phyloP scores from a whole-genome alignment of 2,797 vertebrate species.

The Odontamblyopus rebecca region DNA sequence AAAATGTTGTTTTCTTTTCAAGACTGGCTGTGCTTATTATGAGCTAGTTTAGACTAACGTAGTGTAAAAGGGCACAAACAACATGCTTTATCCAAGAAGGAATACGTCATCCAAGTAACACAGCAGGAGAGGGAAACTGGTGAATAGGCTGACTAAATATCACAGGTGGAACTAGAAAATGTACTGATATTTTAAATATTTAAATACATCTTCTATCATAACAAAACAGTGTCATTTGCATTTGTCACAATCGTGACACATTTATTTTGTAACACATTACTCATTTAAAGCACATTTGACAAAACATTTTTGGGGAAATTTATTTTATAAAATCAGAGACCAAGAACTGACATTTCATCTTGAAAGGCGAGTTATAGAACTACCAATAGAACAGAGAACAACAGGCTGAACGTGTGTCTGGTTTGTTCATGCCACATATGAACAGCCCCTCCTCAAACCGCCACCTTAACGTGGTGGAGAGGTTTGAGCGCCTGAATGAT shows the following conservation, averaged over 20 bases:
- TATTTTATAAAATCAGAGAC: no score
- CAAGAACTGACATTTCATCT: no score
- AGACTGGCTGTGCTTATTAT: conserved; percentile 8
- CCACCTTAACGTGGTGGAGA: no score
- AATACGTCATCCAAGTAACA: neutral
- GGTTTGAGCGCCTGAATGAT: no score
- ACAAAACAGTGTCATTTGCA: no score
- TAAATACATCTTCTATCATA: neutral
- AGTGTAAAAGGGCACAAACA: neutral
- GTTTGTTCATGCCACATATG: no score
- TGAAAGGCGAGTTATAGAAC: no score
- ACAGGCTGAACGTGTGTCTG: no score
- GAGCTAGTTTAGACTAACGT: neutral
- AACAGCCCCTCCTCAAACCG: no score
- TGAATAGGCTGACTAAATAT: neutral
- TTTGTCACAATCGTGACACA: neutral
- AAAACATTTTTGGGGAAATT: no score
- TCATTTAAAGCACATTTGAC: no score
- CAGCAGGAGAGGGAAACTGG: neutral
- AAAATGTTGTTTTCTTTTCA: conserved; percentile 5
- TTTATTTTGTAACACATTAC: neutral
- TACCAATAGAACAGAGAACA: no score
- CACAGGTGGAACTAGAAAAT: neutral
- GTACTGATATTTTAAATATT: neutral
- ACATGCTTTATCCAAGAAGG: conserved; percentile 4